Evolutionary conservation across 2,888 invertebrate genomes (phyloP).

Genomic region (Dendrolimus houi): DNA sequence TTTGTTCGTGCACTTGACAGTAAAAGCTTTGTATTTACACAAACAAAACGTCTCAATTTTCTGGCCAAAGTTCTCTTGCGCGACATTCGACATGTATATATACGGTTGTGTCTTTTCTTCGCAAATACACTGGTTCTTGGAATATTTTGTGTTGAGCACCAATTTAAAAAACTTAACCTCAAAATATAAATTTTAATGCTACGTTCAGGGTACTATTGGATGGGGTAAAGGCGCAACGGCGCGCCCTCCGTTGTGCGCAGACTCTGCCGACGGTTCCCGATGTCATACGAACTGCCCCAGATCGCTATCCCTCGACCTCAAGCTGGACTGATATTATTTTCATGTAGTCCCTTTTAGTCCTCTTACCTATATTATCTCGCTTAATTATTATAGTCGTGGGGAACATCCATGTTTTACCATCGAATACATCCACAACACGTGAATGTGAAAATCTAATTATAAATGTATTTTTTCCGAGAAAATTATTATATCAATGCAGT

Average conservation of each 20-base stretch:
- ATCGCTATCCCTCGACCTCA: constrained; percentile 13
- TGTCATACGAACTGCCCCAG: constrained; percentile 27
- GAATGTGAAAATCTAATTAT: too few relatives aligned
- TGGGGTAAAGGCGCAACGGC: constrained; percentile 43
- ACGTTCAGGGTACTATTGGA: constrained; percentile 62
- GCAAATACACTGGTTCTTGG: constrained; percentile 31
- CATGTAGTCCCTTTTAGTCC: constrained; percentile 4
- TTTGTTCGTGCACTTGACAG: constrained; percentile 74
- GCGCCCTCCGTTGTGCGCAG: constrained; percentile 39
- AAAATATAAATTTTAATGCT: constrained; percentile 70
- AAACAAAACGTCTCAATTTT: constrained; percentile 71
- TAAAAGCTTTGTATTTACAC: constrained; percentile 74
- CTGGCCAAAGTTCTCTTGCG: constrained; percentile 64
- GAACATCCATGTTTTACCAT: too few relatives aligned
- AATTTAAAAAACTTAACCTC: constrained; percentile 61
- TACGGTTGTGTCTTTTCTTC: constrained; percentile 32
- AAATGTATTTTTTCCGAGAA: too few relatives aligned
- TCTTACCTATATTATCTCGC: not conserved
- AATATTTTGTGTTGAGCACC: constrained; percentile 39
- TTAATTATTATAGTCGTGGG: not conserved
- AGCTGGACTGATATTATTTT: constrained; percentile 22
- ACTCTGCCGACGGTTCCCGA: constrained; percentile 48
- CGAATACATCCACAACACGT: too few relatives aligned
- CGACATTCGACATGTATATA: constrained; percentile 65
- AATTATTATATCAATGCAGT: too few relatives aligned